These are phyloP conservation scores for Egretta garzetta DNA, from an alignment of 2,113 vertebrate genomes.

Conservation along the genomic window DNA sequence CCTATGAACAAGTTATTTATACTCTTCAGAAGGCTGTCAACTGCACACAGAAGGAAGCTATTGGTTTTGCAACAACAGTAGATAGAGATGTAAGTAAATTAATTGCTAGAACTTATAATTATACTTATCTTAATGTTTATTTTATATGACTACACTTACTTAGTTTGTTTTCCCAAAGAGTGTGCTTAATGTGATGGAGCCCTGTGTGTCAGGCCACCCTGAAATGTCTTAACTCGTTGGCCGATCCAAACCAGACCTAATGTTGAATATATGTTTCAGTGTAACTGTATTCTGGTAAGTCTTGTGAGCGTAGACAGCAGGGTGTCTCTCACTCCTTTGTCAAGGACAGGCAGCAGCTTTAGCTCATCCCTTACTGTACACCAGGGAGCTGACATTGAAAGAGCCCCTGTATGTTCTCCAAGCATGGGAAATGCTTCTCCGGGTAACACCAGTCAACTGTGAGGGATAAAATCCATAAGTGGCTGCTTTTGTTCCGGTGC, in stretches of 20 bases:
- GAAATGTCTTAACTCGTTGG: neutral
- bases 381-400: neutral
- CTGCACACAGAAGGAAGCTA: conserved; percentile 96
- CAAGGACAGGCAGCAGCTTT: neutral
- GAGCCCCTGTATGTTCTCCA: neutral
- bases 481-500: neutral
- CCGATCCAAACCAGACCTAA: neutral
- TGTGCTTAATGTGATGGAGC: neutral
- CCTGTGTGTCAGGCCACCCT: neutral
- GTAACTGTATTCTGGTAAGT: neutral
- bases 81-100: conserved; percentile 92
- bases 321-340: neutral
- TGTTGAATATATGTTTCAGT: neutral
- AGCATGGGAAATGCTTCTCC: neutral
- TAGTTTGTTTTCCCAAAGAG: neutral
- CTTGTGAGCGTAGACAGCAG: neutral
- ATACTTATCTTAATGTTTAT: neutral
- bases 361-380: neutral
- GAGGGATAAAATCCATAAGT: neutral
- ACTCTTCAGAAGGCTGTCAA: conserved; percentile 97
- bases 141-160: neutral
- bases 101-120: neutral
- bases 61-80: conserved; percentile 95
- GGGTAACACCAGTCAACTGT: neutral
- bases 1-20: conserved; percentile 98